These are phyloP conservation scores for Enhydra lutris DNA, from an alignment of 2,113 vertebrate species.

Conservation along the genomic window DNA sequence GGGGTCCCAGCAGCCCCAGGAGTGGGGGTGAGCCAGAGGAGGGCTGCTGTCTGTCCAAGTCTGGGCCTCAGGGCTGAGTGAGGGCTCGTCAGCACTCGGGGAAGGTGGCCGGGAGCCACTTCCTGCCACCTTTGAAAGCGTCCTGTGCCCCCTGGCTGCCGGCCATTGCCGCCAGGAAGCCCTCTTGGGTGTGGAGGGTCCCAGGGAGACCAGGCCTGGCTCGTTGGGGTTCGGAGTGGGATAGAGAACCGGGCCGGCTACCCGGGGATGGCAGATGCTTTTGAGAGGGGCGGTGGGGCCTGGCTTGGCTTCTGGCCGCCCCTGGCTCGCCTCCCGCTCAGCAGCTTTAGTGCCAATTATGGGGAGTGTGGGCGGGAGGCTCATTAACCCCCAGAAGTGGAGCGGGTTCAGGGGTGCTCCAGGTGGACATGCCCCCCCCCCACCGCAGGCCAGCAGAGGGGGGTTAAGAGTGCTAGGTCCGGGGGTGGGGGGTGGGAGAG, in stretches of 20 bases:
- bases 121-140: background rate
- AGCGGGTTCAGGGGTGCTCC: background rate
- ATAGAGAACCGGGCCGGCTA: background rate
- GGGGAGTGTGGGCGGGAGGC: background rate
- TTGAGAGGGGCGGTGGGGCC: accelerated
- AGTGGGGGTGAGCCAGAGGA: accelerated
- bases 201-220: background rate
- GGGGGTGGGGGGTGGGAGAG: background rate
- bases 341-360: background rate
- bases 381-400: background rate
- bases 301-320: background rate
- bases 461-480: background rate
- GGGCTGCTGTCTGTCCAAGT: no score
- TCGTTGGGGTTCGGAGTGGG: background rate
- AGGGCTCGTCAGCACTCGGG: accelerated
- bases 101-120: background rate
- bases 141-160: accelerated
- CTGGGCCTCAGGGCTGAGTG: background rate
- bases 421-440: accelerated
- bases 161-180: background rate
- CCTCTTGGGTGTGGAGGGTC: background rate
- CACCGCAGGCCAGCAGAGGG: background rate
- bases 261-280: accelerated
- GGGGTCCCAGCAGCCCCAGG: background rate
- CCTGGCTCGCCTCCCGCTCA: background rate